Percentiles rank a stretch among this genome's conserved stretches.
Conservation (phyloP, 2,888 invertebrate genomes). For the Colletes collaris region DNA sequence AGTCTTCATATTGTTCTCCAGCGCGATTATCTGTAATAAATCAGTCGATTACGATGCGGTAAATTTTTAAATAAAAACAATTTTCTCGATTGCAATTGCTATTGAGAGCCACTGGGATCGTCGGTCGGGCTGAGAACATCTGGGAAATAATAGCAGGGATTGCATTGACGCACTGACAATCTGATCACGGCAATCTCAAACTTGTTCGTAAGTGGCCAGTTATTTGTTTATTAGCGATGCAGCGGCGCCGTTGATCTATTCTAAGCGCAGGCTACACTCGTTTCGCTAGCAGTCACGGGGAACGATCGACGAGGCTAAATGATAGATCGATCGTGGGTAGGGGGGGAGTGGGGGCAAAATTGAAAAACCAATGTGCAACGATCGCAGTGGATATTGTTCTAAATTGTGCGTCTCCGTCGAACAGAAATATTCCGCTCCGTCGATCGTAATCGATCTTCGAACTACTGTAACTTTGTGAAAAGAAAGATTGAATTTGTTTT, state of each 20-base stretch:
- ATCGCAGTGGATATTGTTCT: conserved; percentile 21
- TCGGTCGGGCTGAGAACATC: conserved; percentile 27
- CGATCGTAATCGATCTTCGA: too few species aligned
- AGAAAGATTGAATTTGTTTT: too few species aligned
- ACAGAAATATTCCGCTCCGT: conserved; percentile 28
- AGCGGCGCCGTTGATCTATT: conserved; percentile 81
- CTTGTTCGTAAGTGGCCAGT: conserved; percentile 44
- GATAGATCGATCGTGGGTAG: conserved; percentile 36
- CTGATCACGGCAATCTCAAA: conserved; percentile 52
- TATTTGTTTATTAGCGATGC: conserved; percentile 57
- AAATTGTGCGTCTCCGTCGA: conserved; percentile 20
- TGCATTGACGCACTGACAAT: conserved; percentile 45
- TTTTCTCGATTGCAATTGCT: neutral
- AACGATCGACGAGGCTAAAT: conserved; percentile 42
- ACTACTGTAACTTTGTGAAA: too few species aligned
- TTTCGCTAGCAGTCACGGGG: conserved; percentile 9
- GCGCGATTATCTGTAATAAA: conserved; percentile 90
- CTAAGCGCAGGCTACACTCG: conserved; percentile 30
- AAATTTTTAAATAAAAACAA: neutral
- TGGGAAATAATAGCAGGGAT: conserved; percentile 39
- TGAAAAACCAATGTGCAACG: conserved; percentile 14
- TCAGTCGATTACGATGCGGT: neutral
- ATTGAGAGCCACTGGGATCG: conserved; percentile 55
- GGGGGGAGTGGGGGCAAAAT: conserved; percentile 24
- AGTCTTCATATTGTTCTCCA: conserved; percentile 95